A percentile compares a stretch with the other conserved stretches of the same genome.
Conservation (phyloP, 2,888 invertebrate genomes). For the Dicycla oo region DNA sequence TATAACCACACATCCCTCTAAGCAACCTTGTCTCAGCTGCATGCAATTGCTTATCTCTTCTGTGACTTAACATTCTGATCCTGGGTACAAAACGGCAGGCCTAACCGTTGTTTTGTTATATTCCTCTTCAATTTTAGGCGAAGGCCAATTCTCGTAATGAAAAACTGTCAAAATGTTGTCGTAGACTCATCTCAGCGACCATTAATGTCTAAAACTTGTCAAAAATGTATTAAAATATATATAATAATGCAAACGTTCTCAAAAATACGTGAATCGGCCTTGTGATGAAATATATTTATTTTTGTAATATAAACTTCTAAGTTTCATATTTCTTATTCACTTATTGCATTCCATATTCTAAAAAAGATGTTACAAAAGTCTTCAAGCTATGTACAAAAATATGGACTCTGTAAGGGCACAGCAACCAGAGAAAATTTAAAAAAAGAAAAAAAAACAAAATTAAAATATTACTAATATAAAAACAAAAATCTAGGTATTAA, state of each 20-base stretch:
- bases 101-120: background rate
- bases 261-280: too few relatives aligned
- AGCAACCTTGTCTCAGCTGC: background rate
- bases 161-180: background rate
- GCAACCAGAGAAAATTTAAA: too few relatives aligned
- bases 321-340: too few relatives aligned
- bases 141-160: background rate
- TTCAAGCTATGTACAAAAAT: too few relatives aligned
- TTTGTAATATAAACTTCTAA: constrained; percentile 1
- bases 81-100: background rate
- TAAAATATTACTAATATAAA: too few relatives aligned
- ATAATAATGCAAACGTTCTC: background rate
- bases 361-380: too few relatives aligned
- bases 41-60: background rate
- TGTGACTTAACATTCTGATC: background rate
- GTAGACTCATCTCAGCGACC: background rate
- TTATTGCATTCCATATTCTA: too few relatives aligned
- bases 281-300: background rate
- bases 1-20: background rate
- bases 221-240: background rate
- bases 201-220: background rate
- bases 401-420: too few relatives aligned
- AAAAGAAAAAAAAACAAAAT: too few relatives aligned
- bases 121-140: background rate
- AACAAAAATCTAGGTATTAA: too few relatives aligned